These are phyloP conservation scores for Narcine bancroftii DNA, from an alignment of 2,113 vertebrate species.

Conservation along the genomic window DNA sequence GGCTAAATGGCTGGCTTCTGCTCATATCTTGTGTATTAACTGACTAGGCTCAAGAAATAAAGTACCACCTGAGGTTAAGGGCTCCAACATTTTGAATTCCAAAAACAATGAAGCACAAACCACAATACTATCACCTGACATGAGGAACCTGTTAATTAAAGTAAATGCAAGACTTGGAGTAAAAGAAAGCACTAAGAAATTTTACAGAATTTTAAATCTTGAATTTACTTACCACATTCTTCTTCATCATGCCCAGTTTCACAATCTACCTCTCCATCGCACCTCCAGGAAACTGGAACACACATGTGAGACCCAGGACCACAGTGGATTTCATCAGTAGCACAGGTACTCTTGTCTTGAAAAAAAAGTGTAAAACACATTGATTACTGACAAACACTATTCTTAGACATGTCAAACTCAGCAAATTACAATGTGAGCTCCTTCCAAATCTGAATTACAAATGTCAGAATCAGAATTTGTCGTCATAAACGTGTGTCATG, in stretches of 20 bases:
- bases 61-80: no score
- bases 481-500: no score
- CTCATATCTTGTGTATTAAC: no score
- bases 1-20: no score
- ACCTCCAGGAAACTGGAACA: slow-evolving; percentile 3
- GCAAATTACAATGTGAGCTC: no score
- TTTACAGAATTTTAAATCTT: neutral
- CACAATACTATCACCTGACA: no score
- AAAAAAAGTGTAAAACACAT: neutral
- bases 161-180: neutral
- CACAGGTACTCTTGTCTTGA: neutral
- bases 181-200: neutral
- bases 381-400: neutral
- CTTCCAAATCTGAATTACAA: no score
- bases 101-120: no score
- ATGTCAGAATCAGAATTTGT: no score
- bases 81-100: no score
- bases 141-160: neutral
- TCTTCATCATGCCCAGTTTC: neutral
- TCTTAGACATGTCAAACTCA: no score
- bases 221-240: slow-evolving; percentile 2
- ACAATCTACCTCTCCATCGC: neutral
- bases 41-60: no score
- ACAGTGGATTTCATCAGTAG: neutral
- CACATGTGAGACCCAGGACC: neutral